Evolutionary conservation across 1,140 invertebrate species (phyloP).

Genomic region (Lerema accius): DNA sequence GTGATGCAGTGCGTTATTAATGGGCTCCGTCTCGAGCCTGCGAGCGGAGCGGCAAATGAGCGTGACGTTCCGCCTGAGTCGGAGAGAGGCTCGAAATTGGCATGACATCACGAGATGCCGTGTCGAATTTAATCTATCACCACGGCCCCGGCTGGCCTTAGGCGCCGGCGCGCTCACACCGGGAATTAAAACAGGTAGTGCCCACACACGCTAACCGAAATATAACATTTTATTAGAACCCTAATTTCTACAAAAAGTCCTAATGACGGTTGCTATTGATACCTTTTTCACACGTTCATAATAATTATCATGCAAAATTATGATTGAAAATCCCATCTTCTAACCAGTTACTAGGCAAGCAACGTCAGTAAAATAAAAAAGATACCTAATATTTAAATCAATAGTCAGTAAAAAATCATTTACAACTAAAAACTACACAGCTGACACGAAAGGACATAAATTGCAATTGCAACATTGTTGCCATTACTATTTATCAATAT

Average conservation of each 20-base stretch:
- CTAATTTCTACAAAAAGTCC: constrained; percentile 54
- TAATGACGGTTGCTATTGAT: constrained; percentile 50
- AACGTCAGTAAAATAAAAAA: too few species aligned
- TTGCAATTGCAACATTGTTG: neutral
- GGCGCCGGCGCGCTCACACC: constrained; percentile 59
- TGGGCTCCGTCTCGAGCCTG: constrained; percentile 46
- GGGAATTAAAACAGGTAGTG: constrained; percentile 70
- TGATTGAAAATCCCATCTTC: too few species aligned
- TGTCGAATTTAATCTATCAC: constrained; percentile 81
- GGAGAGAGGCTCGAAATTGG: constrained; percentile 67
- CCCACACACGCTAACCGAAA: constrained; percentile 56
- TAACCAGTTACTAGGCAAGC: too few species aligned
- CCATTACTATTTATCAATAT: constrained; percentile 6
- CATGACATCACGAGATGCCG: constrained; percentile 76
- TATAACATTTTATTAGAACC: constrained; percentile 50
- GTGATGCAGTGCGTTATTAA: constrained; percentile 52
- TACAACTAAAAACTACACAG: too few species aligned
- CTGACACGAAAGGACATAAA: neutral
- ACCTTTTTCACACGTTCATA: constrained; percentile 30
- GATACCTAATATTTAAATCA: too few species aligned
- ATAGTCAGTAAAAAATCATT: too few species aligned
- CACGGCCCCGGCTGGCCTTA: constrained; percentile 54
- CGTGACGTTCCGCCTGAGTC: constrained; percentile 64
- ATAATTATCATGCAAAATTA: too few species aligned
- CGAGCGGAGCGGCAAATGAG: constrained; percentile 64